phyloP scores from a whole-genome alignment of 2,888 invertebrate species.

The Pyralis farinalis region DNA sequence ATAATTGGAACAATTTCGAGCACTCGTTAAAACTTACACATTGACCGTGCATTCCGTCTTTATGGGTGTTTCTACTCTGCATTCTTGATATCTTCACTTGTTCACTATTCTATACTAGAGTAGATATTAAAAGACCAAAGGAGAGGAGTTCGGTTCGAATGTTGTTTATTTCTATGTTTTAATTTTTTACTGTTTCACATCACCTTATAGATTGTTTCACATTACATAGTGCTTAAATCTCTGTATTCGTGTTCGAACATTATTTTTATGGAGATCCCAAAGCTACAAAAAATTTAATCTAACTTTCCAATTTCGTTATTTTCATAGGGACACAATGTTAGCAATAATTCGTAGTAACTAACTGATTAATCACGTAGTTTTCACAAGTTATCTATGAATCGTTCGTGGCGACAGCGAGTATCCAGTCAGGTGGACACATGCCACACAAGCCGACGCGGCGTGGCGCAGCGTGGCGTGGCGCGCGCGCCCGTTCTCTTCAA shows the following conservation, averaged over 20 bases:
- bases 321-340: constrained; percentile 52
- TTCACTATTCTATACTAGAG: constrained; percentile 65
- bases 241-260: background rate
- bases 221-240: background rate
- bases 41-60: constrained; percentile 73
- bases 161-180: constrained; percentile 36
- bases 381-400: constrained; percentile 43
- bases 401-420: constrained; percentile 20
- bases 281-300: background rate
- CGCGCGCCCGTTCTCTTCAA: constrained; percentile 49
- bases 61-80: constrained; percentile 63
- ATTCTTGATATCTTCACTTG: constrained; percentile 64
- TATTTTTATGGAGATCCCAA: constrained; percentile 15
- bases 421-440: constrained; percentile 15
- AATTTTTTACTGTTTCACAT: constrained; percentile 19
- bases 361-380: constrained; percentile 45
- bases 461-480: constrained; percentile 66
- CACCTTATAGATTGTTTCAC: constrained; percentile 8
- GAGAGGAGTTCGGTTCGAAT: constrained; percentile 61
- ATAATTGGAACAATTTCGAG: constrained; percentile 74
- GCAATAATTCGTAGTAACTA: constrained; percentile 59
- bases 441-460: too few species aligned
- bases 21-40: constrained; percentile 80
- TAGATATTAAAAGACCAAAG: constrained; percentile 71
- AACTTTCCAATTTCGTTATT: constrained; percentile 19